Conservation (phyloP, 2,113 vertebrate genomes). For the Carlito syrichta region DNA sequence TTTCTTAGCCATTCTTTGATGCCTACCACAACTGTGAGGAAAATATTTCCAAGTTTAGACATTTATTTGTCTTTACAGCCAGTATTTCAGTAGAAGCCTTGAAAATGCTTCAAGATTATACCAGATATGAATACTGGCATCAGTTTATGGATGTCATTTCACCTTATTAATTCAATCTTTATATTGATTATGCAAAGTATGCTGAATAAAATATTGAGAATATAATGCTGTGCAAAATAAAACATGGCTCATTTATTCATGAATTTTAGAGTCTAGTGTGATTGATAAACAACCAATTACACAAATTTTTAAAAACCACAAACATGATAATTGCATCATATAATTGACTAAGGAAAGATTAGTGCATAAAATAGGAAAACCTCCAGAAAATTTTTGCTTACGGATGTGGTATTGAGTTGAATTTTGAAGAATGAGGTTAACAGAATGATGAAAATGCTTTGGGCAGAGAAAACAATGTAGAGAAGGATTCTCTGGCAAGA, state of each 20-base stretch:
- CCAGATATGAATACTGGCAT: neutral
- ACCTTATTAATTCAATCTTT: neutral
- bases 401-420: neutral
- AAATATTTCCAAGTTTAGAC: neutral
- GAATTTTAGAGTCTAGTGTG: neutral
- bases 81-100: neutral
- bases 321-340: neutral
- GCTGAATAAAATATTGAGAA: neutral
- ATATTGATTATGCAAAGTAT: neutral
- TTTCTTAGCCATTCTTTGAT: neutral
- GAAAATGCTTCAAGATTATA: neutral
- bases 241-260: neutral
- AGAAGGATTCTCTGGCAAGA: neutral
- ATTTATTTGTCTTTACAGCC: neutral
- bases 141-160: neutral
- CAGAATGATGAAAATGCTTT: neutral
- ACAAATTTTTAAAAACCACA: neutral
- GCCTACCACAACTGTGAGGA: neutral
- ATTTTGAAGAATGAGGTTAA: neutral
- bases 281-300: neutral
- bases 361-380: neutral
- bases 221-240: neutral
- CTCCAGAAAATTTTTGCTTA: neutral
- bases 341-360: neutral
- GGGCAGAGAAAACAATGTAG: neutral